Base-by-base conservation (phyloP, 2,888 invertebrate genomes). In the Uloborus plumipes region DNA sequence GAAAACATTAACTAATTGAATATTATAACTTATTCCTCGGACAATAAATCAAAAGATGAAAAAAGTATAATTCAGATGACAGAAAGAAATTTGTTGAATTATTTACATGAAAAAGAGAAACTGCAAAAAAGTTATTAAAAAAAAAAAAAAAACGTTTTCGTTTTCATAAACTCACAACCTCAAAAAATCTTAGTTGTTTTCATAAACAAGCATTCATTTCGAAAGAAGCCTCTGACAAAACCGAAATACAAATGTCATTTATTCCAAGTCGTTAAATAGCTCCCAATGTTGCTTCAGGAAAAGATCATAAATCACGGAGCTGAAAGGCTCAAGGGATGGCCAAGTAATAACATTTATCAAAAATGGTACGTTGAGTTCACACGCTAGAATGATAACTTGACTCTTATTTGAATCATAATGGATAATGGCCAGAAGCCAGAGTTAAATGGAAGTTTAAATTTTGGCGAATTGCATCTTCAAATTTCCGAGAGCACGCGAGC, bases 311-410 rank as follows among this genome's bases (percentile, higher is more conserved):
- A 73, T 73, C 73, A 64, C 62, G 26, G 50, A 61, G 62, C 62
- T 64, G 64, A 73, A 73, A 50, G 64, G 39, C 39, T 53, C 53
- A 64, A 73, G 71, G 64, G 64, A 47, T 73, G 55, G 51, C 73
- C 53, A 53, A 64, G 73, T 64, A 73, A 64, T 64, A 73, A 64
- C 73, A 73, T 73, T 73, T 55, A 73, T 73, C 73, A 73, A 73
- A 73, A 73, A 47, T 73, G 73, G 64, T 73, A 31, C 62, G 64
- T 73, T 51, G 73, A 64, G 53, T 73, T 64, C 73, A 73, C 64
- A 58, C 49, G 73, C 39, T 7, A 73, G 73, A 53, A 53, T 47
- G 58, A 73, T 53, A 64, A 55, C 50, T 64, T 49, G 64, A 73
- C 55, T 53, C 62, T 31, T 73, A 64, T 73, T 73, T 73, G 64